Percentiles rank a stretch among this genome's conserved stretches.
Conservation (phyloP, 2,113 vertebrate genomes). For the Polypterus bichir region DNA sequence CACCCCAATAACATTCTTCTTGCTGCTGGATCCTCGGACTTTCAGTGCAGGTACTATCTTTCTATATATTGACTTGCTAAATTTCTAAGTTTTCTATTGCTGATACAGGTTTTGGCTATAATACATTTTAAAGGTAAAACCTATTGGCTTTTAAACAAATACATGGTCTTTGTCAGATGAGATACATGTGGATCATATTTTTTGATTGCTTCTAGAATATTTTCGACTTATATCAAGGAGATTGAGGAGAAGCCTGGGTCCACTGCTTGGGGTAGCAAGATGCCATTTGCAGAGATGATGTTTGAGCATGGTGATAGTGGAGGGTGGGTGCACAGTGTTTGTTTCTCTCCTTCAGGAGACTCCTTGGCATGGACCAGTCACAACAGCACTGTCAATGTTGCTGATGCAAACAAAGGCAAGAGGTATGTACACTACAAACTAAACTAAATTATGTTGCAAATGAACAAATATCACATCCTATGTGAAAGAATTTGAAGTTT, state of each 20-base stretch:
- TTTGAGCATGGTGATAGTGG: conserved; percentile 55
- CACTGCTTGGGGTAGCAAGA: conserved; percentile 59
- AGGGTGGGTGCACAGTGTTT: conserved; percentile 60
- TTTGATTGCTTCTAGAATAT: conserved; percentile 33
- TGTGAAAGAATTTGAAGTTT: too few species aligned
- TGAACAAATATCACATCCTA: too few species aligned
- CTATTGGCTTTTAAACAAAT: too few species aligned
- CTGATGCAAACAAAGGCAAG: conserved; percentile 45
- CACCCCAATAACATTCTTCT: conserved; percentile 62
- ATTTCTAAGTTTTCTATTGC: too few species aligned
- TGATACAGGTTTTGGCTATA: too few species aligned
- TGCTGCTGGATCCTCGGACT: conserved; percentile 54
- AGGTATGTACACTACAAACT: conserved; percentile 36
- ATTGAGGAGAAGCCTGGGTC: conserved; percentile 63
- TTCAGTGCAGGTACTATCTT: conserved; percentile 51
- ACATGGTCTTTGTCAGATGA: too few species aligned
- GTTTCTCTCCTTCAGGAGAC: conserved; percentile 56
- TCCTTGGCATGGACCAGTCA: conserved; percentile 55
- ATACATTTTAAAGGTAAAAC: too few species aligned
- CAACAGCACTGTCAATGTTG: conserved; percentile 53
- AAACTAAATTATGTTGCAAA: too few species aligned
- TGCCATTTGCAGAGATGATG: conserved; percentile 61
- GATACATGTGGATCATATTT: too few species aligned
- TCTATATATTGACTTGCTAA: too few species aligned
- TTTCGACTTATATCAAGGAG: conserved; percentile 63